Base-by-base conservation (phyloP, 92 coral and sea anemone species). In the Porites evermanni region DNA sequence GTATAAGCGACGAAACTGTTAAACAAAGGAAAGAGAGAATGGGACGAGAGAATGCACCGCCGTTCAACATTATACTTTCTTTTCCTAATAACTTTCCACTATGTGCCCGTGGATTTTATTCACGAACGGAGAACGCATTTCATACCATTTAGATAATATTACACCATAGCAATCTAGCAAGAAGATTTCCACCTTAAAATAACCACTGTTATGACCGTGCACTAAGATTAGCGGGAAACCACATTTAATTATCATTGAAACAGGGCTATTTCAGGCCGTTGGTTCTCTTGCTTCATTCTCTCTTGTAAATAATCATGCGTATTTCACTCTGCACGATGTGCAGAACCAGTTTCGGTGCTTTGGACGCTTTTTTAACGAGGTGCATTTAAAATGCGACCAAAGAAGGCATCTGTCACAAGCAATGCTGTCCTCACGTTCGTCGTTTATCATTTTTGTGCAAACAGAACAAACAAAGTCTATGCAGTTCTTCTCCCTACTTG, bases 321-420 rank as follows among this genome's bases (percentile, higher is more conserved):
- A 84, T 77, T 90, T 90, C 38, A 83, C 20, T 67, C 78, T 90
- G 77, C 87, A 90, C 23, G 75, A 63, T 64, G 81, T 85, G 75
- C 93, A 90, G 76, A 90, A 90, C 89, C 93, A 90, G 78, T 85
- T 90, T 75, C 76, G 67, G 78, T 53, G 54, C 78, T 90, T 85
- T 38, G 93, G 89, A 72, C 50, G 86, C 63, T 65, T 81, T 79
- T 67, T 89, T 72, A 85, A 73, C 53, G 93, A 85, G 13, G 84
- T 67, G 67, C 90, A 90, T 26, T 47, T 17, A 26, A 90, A 76
- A 76, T 90, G 90, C 72, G 72, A 80, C 93, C 87, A 85, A 47
- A 67, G 65, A 76, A 85, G 76, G 65, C 93, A 84, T 70, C 93
- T 67, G 78, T 89, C 87, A 82, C 94, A 87, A 23, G 85, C 91